These are phyloP conservation scores for Synanthedon tipuliformis DNA, from an alignment of 2,888 invertebrate species.

Conservation along the genomic window DNA sequence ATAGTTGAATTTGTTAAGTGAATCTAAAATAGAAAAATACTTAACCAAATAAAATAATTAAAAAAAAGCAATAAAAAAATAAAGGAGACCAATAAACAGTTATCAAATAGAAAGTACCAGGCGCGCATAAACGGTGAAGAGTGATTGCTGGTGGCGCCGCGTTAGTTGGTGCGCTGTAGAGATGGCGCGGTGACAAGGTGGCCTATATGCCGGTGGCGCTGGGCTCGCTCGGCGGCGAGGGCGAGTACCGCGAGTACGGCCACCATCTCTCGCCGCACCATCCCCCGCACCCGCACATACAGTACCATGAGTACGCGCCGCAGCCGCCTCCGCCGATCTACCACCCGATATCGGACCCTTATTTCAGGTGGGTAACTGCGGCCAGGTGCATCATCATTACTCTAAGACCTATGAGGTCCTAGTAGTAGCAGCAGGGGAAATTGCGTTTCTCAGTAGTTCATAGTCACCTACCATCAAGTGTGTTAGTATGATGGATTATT, in stretches of 20 bases:
- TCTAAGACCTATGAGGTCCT: too few species aligned
- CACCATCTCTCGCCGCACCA: conserved; percentile 62
- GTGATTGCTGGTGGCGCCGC: background rate
- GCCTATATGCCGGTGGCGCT: conserved; percentile 75
- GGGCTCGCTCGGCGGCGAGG: conserved; percentile 75
- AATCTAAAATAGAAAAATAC: too few species aligned
- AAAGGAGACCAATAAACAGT: background rate
- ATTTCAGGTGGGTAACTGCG: conserved; percentile 53
- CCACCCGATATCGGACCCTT: conserved; percentile 55
- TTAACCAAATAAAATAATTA: background rate
- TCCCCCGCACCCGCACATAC: conserved; percentile 42
- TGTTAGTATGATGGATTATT: too few species aligned
- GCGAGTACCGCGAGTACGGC: conserved; percentile 67
- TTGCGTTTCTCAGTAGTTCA: too few species aligned
- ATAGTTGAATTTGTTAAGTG: conserved; percentile 1
- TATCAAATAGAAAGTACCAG: conserved; percentile 17
- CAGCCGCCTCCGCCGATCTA: conserved; percentile 63
- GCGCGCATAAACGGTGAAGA: conserved; percentile 16
- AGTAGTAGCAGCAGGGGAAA: too few species aligned
- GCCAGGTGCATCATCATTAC: too few species aligned
- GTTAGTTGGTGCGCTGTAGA: conserved; percentile 17
- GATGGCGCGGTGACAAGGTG: conserved; percentile 74
- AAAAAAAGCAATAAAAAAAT: conserved; percentile 3
- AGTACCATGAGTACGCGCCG: conserved; percentile 71
- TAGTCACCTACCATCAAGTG: too few species aligned